phyloP scores from a whole-genome alignment of 2,888 invertebrate species.

The Amaurobius ferox region DNA sequence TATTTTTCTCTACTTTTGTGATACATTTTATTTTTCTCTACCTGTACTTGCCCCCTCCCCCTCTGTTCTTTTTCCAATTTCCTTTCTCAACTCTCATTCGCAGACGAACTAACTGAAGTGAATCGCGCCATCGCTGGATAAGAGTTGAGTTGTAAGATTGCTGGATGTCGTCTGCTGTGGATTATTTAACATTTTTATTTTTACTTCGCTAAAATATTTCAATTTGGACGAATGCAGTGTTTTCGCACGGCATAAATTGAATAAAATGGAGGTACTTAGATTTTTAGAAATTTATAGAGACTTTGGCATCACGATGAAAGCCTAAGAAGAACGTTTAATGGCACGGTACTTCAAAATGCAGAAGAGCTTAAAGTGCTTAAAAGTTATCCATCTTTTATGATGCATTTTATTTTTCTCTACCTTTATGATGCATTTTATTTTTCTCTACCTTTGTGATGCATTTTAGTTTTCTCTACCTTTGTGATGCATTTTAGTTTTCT shows the following conservation, averaged over 20 bases:
- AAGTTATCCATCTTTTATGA: not conserved
- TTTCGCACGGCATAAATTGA: slow-evolving; percentile 19
- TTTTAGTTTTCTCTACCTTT: too few species aligned
- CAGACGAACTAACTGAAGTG: too few species aligned
- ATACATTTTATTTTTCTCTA: too few species aligned
- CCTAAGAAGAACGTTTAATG: slow-evolving; percentile 21
- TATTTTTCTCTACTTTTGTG: too few species aligned
- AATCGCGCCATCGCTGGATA: too few species aligned
- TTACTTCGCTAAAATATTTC: slow-evolving; percentile 22
- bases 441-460: too few species aligned
- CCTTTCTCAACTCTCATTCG: too few species aligned
- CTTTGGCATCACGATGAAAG: slow-evolving; percentile 4
- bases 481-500: too few species aligned
- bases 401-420: not conserved
- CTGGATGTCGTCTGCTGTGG: not conserved
- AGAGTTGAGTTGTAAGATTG: too few species aligned
- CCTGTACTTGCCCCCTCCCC: too few species aligned
- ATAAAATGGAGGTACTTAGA: slow-evolving; percentile 27
- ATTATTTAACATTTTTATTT: not conserved
- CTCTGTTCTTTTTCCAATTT: too few species aligned
- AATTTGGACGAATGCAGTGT: not conserved
- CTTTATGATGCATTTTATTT: too few species aligned
- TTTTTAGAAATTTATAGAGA: slow-evolving; percentile 26
- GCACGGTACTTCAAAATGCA: not conserved
- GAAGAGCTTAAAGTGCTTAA: not conserved